Percentiles rank a stretch among this genome's conserved stretches.
phyloP scores from a whole-genome alignment of 2,113 vertebrate genomes.

The Eretmochelys imbricata region DNA sequence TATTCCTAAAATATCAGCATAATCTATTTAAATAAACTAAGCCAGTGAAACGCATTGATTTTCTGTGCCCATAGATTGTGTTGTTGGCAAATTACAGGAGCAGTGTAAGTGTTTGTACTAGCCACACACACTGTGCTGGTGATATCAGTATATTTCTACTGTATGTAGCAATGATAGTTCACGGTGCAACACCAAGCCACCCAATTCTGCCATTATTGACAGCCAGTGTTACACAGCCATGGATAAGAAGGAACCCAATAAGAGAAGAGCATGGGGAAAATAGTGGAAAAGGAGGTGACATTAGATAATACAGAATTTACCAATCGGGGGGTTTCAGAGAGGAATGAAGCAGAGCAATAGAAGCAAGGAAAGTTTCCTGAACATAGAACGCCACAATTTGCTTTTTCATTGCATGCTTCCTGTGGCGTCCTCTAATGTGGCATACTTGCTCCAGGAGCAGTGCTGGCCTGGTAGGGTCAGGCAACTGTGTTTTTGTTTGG shows the following conservation, averaged over 20 bases:
- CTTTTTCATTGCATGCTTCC: background rate
- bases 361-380: accelerated
- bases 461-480: accelerated
- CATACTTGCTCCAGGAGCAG: accelerated
- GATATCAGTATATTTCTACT: background rate
- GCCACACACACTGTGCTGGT: background rate
- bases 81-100: background rate
- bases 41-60: accelerated
- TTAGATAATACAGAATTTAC: background rate
- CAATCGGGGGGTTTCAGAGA: no score
- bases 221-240: background rate
- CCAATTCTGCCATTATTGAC: background rate
- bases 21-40: background rate
- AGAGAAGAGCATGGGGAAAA: accelerated
- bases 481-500: background rate
- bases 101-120: background rate
- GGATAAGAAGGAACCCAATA: background rate
- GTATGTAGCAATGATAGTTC: background rate
- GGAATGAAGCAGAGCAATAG: background rate
- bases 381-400: background rate
- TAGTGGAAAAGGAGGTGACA: background rate
- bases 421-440: background rate
- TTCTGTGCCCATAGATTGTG: background rate
- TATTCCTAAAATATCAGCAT: background rate
- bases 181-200: background rate